Percentiles rank a stretch among this genome's conserved stretches.
These are phyloP conservation scores for Euplagia quadripunctaria DNA, from an alignment of 2,888 invertebrate genomes.

Conservation along the genomic window DNA sequence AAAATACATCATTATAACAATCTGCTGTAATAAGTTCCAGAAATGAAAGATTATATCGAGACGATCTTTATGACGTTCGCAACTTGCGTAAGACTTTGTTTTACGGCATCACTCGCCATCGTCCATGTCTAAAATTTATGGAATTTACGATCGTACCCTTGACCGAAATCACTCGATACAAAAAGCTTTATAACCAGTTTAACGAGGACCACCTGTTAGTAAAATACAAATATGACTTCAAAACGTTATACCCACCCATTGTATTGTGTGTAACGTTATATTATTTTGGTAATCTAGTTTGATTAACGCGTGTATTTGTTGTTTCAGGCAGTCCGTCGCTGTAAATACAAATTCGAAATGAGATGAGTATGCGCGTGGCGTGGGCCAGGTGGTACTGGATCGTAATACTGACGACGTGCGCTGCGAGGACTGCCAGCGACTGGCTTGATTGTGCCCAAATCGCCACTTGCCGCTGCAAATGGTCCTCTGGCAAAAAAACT, in stretches of 20 bases:
- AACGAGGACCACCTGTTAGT: conserved; percentile 61
- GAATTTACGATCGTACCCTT: conserved; percentile 60
- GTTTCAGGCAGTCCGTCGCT: conserved; percentile 84
- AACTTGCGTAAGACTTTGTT: conserved; percentile 47
- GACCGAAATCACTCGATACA: conserved; percentile 58
- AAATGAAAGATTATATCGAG: conserved; percentile 23
- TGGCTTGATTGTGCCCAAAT: conserved; percentile 96
- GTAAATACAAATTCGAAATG: conserved; percentile 84
- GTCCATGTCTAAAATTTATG: conserved; percentile 34
- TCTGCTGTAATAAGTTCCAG: conserved; percentile 22
- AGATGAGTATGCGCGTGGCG: conserved; percentile 87
- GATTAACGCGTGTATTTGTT: conserved; percentile 71
- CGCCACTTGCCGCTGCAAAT: conserved; percentile 95
- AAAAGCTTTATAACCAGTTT: conserved; percentile 57
- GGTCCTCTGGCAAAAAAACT: conserved; percentile 96
- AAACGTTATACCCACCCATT: conserved; percentile 46
- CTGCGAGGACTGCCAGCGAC: conserved; percentile 88
- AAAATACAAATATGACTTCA: conserved; percentile 63
- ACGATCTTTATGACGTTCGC: conserved; percentile 38
- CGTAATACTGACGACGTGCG: conserved; percentile 83
- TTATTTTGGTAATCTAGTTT: conserved; percentile 69
- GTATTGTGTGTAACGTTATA: conserved; percentile 54
- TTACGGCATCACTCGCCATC: conserved; percentile 36
- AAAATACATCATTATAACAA: conserved; percentile 36
- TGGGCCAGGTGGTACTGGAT: conserved; percentile 87